A percentile compares a stretch with the other conserved stretches of the same genome.
Evolutionary conservation across 2,797 vertebrate genomes (phyloP).

Genomic region (Rhynchonycteris naso): DNA sequence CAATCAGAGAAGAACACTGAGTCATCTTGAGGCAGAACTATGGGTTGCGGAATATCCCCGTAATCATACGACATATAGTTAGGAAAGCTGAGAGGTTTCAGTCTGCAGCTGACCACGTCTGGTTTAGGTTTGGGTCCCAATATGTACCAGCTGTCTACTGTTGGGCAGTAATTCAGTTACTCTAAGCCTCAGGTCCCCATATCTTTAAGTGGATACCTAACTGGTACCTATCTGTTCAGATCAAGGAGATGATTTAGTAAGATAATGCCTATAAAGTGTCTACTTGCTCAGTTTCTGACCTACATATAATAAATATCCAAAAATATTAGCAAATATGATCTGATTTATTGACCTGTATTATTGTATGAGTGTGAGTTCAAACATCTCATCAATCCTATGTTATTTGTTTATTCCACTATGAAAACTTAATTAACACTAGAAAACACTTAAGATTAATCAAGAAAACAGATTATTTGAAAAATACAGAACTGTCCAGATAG

Average conservation of each 20-base stretch:
- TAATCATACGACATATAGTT: neutral
- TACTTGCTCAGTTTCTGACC: neutral
- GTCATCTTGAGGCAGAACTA: neutral
- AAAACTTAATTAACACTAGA: neutral
- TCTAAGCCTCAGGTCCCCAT: neutral
- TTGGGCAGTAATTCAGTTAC: neutral
- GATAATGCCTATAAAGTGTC: neutral
- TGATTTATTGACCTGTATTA: neutral
- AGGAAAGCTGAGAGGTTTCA: neutral
- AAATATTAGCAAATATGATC: neutral
- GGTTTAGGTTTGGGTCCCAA: neutral
- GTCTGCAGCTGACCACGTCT: neutral
- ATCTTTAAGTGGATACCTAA: neutral
- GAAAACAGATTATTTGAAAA: conserved; percentile 9
- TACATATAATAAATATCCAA: neutral
- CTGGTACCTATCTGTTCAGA: neutral
- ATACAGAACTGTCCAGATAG: neutral
- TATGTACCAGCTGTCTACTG: neutral
- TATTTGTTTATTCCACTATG: neutral
- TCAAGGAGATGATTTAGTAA: conserved; percentile 1
- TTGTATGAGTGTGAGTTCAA: neutral
- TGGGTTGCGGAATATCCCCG: neutral
- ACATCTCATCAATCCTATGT: neutral
- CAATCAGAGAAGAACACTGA: neutral
- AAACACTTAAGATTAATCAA: conserved; percentile 2